These are phyloP conservation scores for Zaprionus nigranus DNA, from an alignment of 1,140 invertebrate species.

Conservation along the genomic window DNA sequence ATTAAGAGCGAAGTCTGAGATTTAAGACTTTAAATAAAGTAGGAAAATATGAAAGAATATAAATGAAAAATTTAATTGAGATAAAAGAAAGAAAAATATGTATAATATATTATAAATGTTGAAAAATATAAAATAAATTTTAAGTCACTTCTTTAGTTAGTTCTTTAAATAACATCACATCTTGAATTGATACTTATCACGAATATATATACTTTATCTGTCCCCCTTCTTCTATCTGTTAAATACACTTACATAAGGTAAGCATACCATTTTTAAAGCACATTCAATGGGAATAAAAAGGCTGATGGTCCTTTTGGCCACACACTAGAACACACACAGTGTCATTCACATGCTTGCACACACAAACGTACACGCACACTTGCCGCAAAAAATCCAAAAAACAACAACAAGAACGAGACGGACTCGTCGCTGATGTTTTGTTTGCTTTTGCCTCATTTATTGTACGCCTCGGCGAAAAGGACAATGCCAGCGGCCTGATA, in stretches of 20 bases:
- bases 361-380: constrained; percentile 10
- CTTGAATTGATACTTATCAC: no score
- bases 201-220: no score
- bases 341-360: constrained; percentile 4
- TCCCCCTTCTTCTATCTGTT: background rate
- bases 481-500: constrained; percentile 45
- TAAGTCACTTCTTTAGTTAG: no score
- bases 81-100: no score
- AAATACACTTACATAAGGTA: background rate
- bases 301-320: constrained; percentile 63
- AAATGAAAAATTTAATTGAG: no score
- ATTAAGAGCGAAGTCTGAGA: background rate
- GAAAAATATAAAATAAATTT: no score
- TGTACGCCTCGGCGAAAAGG: constrained; percentile 51
- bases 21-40: no score
- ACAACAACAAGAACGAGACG: constrained; percentile 26
- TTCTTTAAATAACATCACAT: no score
- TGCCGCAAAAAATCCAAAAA: background rate
- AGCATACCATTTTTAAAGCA: background rate
- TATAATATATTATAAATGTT: no score
- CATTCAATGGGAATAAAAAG: constrained; percentile 37
- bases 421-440: constrained; percentile 61
- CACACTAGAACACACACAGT: constrained; percentile 12
- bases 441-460: constrained; percentile 79
- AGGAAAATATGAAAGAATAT: no score